phyloP scores from a whole-genome alignment of 2,797 vertebrate genomes.

The Dendrocincla fuliginosa region DNA sequence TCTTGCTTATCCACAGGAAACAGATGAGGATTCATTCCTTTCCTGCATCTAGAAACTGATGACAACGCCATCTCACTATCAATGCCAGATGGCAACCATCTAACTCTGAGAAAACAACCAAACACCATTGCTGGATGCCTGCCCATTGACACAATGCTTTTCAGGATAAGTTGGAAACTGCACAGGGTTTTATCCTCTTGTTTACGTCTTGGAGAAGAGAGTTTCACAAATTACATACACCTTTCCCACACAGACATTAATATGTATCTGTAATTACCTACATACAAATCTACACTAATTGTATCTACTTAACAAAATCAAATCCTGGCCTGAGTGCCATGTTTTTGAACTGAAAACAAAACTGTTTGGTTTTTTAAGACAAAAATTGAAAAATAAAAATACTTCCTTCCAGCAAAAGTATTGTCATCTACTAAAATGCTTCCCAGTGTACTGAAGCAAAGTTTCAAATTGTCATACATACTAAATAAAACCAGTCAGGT shows the following conservation, averaged over 20 bases:
- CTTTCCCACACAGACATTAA: neutral
- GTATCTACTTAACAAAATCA: neutral
- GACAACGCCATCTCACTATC: slow-evolving; percentile 92
- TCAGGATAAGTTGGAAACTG: slow-evolving; percentile 83
- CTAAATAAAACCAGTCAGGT: neutral
- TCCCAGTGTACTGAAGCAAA: neutral
- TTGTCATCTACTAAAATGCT: neutral
- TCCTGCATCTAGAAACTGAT: slow-evolving; percentile 95
- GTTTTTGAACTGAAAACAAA: neutral
- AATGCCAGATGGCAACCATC: slow-evolving; percentile 88
- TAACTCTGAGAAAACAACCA: slow-evolving; percentile 91
- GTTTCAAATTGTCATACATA: neutral
- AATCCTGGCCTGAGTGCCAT: neutral
- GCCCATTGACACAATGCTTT: slow-evolving; percentile 84
- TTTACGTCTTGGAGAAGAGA: slow-evolving; percentile 27
- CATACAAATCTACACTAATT: neutral
- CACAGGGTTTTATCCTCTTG: slow-evolving; percentile 73
- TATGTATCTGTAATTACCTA: neutral
- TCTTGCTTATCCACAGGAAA: slow-evolving; percentile 99
- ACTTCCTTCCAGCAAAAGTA: neutral
- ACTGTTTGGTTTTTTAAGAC: neutral
- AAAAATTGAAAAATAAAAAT: neutral
- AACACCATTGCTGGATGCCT: slow-evolving; percentile 85
- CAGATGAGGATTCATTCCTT: slow-evolving; percentile 96
- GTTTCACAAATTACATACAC: neutral